These are phyloP conservation scores for Leucania comma DNA, from an alignment of 2,888 invertebrate species.

Conservation along the genomic window DNA sequence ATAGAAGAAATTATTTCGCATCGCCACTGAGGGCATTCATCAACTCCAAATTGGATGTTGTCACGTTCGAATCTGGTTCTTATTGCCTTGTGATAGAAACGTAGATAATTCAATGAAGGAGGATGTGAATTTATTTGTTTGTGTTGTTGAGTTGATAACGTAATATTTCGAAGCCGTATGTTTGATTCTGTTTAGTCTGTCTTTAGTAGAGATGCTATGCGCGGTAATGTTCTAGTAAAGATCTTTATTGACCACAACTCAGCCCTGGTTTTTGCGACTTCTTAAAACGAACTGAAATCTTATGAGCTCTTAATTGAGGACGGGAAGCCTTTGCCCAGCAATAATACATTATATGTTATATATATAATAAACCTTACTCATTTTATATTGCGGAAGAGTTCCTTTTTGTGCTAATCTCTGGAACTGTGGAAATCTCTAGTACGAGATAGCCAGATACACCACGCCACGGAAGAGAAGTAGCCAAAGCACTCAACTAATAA, in stretches of 20 bases:
- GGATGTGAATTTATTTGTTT: constrained; percentile 56
- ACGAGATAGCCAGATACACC: too few relatives aligned
- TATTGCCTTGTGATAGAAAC: constrained; percentile 59
- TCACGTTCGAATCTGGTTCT: constrained; percentile 53
- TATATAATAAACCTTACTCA: too few relatives aligned
- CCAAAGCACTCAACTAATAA: too few relatives aligned
- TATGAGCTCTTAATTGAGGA: constrained; percentile 33
- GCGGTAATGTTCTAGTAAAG: constrained; percentile 24
- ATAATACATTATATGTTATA: too few relatives aligned
- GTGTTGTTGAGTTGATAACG: constrained; percentile 63
- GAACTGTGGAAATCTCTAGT: too few relatives aligned
- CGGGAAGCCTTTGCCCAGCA: background rate
- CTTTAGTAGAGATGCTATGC: constrained; percentile 32
- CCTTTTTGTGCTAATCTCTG: too few relatives aligned
- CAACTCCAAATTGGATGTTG: constrained; percentile 67
- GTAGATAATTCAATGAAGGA: constrained; percentile 27
- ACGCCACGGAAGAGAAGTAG: too few relatives aligned
- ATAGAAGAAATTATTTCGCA: constrained; percentile 84
- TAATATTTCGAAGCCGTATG: constrained; percentile 63
- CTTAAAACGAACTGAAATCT: constrained; percentile 20
- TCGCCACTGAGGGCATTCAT: constrained; percentile 75
- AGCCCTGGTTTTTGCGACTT: constrained; percentile 9
- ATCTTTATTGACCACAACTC: constrained; percentile 48
- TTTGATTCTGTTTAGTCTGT: constrained; percentile 57
- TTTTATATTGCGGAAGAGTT: too few relatives aligned